Conservation (phyloP, 2,113 vertebrate genomes). For the Amphiprion percula region DNA sequence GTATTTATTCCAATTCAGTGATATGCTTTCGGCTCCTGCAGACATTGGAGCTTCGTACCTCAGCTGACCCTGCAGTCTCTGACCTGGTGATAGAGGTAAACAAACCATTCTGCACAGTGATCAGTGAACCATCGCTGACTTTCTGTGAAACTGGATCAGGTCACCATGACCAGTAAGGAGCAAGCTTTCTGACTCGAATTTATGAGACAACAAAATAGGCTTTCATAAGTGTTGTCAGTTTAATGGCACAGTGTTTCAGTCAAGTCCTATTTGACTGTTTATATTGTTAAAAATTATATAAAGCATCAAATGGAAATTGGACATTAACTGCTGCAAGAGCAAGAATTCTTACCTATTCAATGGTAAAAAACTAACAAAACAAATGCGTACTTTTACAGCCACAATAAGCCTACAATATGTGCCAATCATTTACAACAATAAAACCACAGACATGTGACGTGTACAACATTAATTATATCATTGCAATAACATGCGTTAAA, state of each 20-base stretch:
- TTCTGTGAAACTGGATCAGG: not conserved
- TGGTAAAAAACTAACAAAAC: too few relatives aligned
- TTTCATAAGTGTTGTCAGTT: not conserved
- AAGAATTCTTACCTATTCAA: too few relatives aligned
- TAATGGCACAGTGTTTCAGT: not conserved
- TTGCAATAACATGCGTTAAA: too few relatives aligned
- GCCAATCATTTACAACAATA: too few relatives aligned
- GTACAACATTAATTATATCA: too few relatives aligned
- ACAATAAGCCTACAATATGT: too few relatives aligned
- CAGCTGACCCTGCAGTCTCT: not conserved
- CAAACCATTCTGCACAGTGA: not conserved
- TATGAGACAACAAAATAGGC: not conserved
- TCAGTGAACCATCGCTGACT: not conserved
- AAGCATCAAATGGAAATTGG: too few relatives aligned
- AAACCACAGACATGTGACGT: too few relatives aligned
- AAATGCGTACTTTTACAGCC: too few relatives aligned
- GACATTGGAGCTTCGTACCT: not conserved
- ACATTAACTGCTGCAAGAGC: too few relatives aligned
- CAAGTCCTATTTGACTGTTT: not conserved
- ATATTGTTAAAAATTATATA: not conserved
- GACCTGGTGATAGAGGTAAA: conserved; percentile 4
- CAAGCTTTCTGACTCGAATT: not conserved
- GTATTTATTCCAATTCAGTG: conserved; percentile 38
- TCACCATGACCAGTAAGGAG: not conserved
- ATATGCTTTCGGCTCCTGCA: conserved; percentile 1